Base-by-base conservation (phyloP, 2,113 vertebrate species). In the Setophaga coronata region DNA sequence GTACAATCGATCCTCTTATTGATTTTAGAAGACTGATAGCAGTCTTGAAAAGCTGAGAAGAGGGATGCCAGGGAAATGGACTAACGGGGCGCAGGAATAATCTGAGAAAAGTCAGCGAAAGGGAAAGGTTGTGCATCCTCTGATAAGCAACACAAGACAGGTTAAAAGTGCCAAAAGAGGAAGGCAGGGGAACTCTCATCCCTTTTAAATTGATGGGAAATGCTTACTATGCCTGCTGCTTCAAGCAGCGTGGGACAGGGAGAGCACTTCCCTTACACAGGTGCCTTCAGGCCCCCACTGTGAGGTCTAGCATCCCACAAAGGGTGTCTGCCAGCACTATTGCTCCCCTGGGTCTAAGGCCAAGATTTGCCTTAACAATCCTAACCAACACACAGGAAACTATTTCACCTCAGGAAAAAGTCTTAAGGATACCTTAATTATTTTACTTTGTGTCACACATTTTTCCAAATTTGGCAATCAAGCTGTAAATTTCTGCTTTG, bases 1-100 rank as follows among this genome's bases (percentile, higher is more conserved):
- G 89, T 87, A 89, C 80, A 77, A 86, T 94, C 80, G 65, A 89
- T 86, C 65, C 50, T 61, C 3, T 34, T 54, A 95, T 40, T 87
- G 89, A 97, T 96, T 94, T 93, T 53, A 73, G 83, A 91, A 78
- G 83, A 83, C 67, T 83, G 87, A 93, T 47, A 78, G 62, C 19
- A 81, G 23, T 66, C 60, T 81, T 73, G 83, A 69, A 91, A 89
- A 87, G 38, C 81, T 89, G 72, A 66, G 38, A 26, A 66, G 38
- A 60, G 21, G 31, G 50, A 87, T 60, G 45, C 28, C 56, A 66
- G 43, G 89, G 77, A 60, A 80, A 86, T 13, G 10, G 36, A 31
- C n/a, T 73, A 80, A 83, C 8, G 3, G 81, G 15, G 28, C 20
- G 53, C 31, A 45, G 60, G 10, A 69, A 77, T 73, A 80, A 78